Evolutionary conservation across 2,113 vertebrate species (phyloP).

Genomic region (Stigmatopora nigra): DNA sequence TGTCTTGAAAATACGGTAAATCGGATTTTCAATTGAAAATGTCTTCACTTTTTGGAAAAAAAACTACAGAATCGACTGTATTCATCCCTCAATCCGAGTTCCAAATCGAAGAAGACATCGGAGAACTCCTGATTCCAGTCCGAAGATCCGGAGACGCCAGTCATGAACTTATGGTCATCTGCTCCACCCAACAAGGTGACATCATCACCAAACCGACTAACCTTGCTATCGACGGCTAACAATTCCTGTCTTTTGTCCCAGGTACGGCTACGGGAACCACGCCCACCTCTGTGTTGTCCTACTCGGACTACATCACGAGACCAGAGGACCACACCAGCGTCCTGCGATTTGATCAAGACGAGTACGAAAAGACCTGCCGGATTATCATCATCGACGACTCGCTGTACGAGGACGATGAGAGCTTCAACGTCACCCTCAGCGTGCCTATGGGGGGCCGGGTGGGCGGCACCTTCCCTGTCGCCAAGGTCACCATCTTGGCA

Average conservation of each 20-base stretch:
- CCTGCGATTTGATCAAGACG: conserved; percentile 76
- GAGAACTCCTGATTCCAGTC: conserved; percentile 77
- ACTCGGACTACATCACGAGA: conserved; percentile 80
- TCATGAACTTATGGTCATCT: conserved; percentile 78
- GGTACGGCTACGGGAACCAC: conserved; percentile 74
- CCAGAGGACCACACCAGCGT: conserved; percentile 77
- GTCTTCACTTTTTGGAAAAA: conserved; percentile 25
- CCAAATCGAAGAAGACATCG: conserved; percentile 74
- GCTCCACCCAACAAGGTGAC: conserved; percentile 78
- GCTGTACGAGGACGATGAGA: conserved; percentile 81
- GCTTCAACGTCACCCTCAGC: conserved; percentile 77
- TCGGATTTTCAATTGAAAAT: background rate
- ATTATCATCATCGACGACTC: conserved; percentile 81
- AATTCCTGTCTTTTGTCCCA: conserved; percentile 35
- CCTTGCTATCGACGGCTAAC: background rate
- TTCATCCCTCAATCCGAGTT: conserved; percentile 79
- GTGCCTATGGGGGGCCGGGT: conserved; percentile 75
- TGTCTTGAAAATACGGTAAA: too few species aligned
- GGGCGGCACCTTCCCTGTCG: conserved; percentile 67
- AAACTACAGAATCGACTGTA: conserved; percentile 73
- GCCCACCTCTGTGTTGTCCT: conserved; percentile 71
- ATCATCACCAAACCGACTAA: background rate
- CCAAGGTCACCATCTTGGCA: conserved; percentile 72
- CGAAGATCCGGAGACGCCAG: conserved; percentile 74
- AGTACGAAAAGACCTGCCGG: conserved; percentile 73